Base-by-base conservation (phyloP, 2,888 invertebrate genomes). In the Oligia strigilis region DNA sequence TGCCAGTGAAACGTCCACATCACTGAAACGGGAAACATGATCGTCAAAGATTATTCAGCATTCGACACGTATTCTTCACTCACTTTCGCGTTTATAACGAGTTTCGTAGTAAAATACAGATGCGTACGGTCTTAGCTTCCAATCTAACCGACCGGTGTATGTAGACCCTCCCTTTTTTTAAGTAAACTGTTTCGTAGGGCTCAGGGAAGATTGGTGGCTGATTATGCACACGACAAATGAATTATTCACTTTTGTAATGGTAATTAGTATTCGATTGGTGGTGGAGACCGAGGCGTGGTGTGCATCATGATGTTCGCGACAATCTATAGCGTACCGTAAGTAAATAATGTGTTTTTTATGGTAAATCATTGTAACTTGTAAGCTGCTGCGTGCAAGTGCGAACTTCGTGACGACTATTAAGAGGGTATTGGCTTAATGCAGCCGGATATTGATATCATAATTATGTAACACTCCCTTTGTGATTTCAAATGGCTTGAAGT, bases 241-340 rank as follows among this genome's bases (percentile, higher is more conserved):
- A 93, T 94, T 90, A 93, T 93, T 92, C 92, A 92, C 89, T 88
- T 88, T 76, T 88, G 89, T 90, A 86, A 81, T 88, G 88, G 84
- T 89, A 91, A 92, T 94, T 94, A 92, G 92, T 92, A 94, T 94
- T 91, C 94, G 89, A 91, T 85, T 78, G 89, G 86, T 81, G 88
- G 85, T 82, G 65, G 55, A 78, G 84, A 86, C 89, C 90, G 90
- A 90, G 92, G 87, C 81, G 87, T 84, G 89, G 84, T 64, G 82
- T 82, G 84, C 84, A 81, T 76, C 86, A 49, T 77, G 84, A 89
- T 86, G 88, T 84, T 85, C 72, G 90, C 89, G 84, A 90, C 89
- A 71, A 84, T 85, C 82, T 85, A 86, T 77, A 66, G 80, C 83
- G 81, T 64, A 86, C 82, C 81, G 75, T 77, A 71, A 73, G 83